Evolutionary conservation across 1,140 invertebrate genomes (phyloP), one percentile per base, ranked within the genome.

Genomic region (Triops cancriformis): DNA sequence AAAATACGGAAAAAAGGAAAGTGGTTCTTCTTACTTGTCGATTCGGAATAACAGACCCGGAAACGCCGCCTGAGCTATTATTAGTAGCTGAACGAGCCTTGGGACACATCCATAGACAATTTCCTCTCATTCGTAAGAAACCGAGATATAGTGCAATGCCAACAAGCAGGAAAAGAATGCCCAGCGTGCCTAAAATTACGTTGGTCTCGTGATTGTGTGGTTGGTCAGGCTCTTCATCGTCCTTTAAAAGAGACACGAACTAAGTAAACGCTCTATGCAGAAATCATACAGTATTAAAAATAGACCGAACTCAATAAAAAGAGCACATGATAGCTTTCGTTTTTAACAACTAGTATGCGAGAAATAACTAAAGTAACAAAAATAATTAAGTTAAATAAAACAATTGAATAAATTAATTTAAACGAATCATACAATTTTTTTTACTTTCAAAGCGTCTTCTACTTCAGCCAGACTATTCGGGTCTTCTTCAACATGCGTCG

Each of bases 171-270:
- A 78, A 45, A 26, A 42, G 41, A 10, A 78, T 74, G 12, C 77
- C 77, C 26, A 78, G 42, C 4, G 77, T 74, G 23, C 77, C 77
- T 26, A 78, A 42, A 26, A 78, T 78, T 10, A 78, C 77, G 51
- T 78, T 78, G n/a, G 77, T 78, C 43, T 78, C 23, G 42, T 78
- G 77, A 26, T 78, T 72, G 27, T 78, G 77, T 2, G 23, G 31
- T 27, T 74, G 72, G 26, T 26, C 28, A 14, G 27, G 73, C 31
- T 73, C 73, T 78, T 73, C 72, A 74, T 73, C 72, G 31, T 31
- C 45, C n/a, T 76, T 23, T 18, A 45, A 14, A 43, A 31, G 74
- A 42, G n/a, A n/a, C n/a, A n/a, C n/a, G n/a, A n/a, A n/a, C n/a
- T n/a, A n/a, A n/a, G n/a, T n/a, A n/a, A n/a, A n/a, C n/a, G n/a